These are phyloP conservation scores for Notarius lentiginosus DNA, from an alignment of 2,113 vertebrate species.

Conservation along the genomic window DNA sequence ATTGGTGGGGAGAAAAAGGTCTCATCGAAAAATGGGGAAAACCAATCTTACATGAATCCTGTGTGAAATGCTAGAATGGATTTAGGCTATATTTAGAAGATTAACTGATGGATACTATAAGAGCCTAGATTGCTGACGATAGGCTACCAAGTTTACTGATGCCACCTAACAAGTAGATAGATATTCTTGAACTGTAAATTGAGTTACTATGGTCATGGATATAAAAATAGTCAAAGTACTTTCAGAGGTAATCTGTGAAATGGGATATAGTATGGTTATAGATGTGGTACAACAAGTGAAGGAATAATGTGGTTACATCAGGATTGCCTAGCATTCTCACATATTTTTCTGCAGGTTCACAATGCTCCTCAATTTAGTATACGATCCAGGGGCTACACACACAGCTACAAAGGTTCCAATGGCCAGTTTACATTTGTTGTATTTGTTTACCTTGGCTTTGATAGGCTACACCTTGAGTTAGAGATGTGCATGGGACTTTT, in stretches of 20 bases:
- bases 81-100: constrained; percentile 3
- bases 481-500: neutral
- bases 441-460: constrained; percentile 21
- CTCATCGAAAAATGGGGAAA: constrained; percentile 12
- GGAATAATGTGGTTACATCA: neutral
- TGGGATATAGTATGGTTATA: neutral
- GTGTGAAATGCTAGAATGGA: neutral
- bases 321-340: neutral
- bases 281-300: neutral
- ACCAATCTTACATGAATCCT: neutral
- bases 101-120: constrained; percentile 18
- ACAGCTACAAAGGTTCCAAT: neutral
- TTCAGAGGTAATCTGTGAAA: neutral
- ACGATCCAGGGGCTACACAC: neutral
- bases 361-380: neutral
- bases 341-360: neutral
- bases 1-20: neutral
- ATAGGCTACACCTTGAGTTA: neutral
- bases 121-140: neutral
- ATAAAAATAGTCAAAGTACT: neutral
- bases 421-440: neutral
- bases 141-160: neutral
- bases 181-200: constrained; percentile 14
- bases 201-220: neutral
- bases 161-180: constrained; percentile 5